Conservation (phyloP, 1,140 invertebrate genomes). For the Tetramorium alpestre region DNA sequence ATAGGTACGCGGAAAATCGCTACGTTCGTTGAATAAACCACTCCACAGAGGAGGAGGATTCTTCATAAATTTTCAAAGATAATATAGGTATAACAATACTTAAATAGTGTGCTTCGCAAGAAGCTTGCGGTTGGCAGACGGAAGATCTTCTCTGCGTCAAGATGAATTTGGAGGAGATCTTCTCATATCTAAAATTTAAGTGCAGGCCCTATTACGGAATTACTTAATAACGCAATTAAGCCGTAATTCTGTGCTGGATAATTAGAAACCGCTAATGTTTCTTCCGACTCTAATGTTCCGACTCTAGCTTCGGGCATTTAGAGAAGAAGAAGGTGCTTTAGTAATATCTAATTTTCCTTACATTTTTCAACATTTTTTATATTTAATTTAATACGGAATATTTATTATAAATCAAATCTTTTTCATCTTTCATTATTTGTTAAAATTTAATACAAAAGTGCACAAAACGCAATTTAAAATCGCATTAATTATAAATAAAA, state of each 20-base stretch:
- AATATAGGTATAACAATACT: slow-evolving; percentile 11
- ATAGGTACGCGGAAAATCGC: slow-evolving; percentile 23
- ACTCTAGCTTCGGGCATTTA: neutral
- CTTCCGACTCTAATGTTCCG: neutral
- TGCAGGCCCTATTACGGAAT: neutral
- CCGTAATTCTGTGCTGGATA: slow-evolving; percentile 11
- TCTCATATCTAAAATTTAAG: slow-evolving; percentile 34
- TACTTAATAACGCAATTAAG: slow-evolving; percentile 41
- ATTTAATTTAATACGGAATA: neutral
- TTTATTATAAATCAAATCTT: neutral
- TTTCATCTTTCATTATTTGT: neutral
- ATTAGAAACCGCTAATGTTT: slow-evolving; percentile 27
- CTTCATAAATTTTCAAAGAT: slow-evolving; percentile 19
- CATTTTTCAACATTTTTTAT: neutral
- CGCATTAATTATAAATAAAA: neutral
- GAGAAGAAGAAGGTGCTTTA: neutral
- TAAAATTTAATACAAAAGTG: neutral
- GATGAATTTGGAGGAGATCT: slow-evolving; percentile 17
- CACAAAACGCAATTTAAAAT: neutral
- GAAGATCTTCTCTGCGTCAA: slow-evolving; percentile 4
- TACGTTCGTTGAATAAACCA: slow-evolving; percentile 44
- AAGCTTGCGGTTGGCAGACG: neutral
- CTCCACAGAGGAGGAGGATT: neutral
- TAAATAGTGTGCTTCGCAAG: neutral
- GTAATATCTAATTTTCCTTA: neutral